A percentile compares a stretch with the other conserved stretches of the same genome.
These are phyloP conservation scores for Eupithecia tripunctaria DNA, from an alignment of 2,888 invertebrate genomes.

Conservation along the genomic window DNA sequence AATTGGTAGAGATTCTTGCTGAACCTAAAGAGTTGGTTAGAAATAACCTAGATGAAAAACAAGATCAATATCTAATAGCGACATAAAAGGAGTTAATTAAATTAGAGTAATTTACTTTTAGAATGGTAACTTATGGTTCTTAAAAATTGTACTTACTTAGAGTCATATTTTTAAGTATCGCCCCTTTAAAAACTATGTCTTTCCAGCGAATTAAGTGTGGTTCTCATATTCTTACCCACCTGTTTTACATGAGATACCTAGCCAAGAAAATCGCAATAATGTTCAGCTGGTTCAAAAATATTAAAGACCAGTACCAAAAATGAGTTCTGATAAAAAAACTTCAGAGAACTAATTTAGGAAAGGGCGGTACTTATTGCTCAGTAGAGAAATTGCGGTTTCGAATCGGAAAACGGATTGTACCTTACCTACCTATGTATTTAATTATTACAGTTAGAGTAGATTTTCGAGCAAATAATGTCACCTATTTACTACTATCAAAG, in stretches of 20 bases:
- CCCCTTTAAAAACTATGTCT: background rate
- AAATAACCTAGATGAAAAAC: background rate
- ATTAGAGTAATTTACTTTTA: background rate
- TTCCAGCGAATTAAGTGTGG: background rate
- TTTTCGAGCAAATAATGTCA: conserved; percentile 6
- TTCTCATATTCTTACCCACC: background rate
- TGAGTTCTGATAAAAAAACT: background rate
- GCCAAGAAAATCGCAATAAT: too few relatives aligned
- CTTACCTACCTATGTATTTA: background rate
- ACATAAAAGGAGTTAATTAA: background rate
- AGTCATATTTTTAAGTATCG: background rate
- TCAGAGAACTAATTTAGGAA: background rate
- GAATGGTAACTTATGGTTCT: background rate
- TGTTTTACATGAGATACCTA: background rate
- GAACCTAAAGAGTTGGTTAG: background rate
- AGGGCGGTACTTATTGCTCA: background rate
- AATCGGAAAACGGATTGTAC: background rate
- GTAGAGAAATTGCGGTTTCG: background rate
- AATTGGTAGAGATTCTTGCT: background rate
- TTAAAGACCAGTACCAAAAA: too few relatives aligned
- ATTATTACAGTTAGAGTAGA: background rate
- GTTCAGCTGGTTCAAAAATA: background rate
- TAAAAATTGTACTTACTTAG: background rate
- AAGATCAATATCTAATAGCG: background rate
- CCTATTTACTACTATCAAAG: conserved; percentile 32